phyloP scores from a whole-genome alignment of 2,113 vertebrate species.

The Ammodramus savannarum region DNA sequence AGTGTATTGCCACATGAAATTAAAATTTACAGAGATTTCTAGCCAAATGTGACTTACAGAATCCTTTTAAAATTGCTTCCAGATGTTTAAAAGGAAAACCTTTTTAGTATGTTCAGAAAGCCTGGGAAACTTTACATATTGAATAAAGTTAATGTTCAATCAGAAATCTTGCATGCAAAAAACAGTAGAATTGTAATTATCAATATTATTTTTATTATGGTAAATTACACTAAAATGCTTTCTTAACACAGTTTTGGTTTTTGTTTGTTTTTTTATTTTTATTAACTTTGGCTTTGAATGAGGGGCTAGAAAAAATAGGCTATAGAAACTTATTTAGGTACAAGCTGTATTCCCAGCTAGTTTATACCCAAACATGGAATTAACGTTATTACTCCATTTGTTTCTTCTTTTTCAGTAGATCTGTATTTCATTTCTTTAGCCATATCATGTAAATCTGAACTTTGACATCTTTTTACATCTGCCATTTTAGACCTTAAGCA shows the following conservation, averaged over 20 bases:
- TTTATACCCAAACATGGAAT: not conserved
- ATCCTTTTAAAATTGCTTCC: not conserved
- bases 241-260: not conserved
- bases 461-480: not conserved
- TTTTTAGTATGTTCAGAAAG: not conserved
- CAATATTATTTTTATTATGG: not conserved
- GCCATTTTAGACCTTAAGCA: not conserved
- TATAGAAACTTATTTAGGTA: not conserved
- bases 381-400: not conserved
- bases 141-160: not conserved
- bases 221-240: not conserved
- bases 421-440: not conserved
- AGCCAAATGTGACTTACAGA: not conserved
- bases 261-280: not conserved
- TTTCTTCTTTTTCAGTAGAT: not conserved
- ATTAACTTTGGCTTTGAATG: not conserved
- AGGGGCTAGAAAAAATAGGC: not conserved
- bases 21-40: not conserved
- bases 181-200: rapidly evolving
- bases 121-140: not conserved
- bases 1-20: not conserved
- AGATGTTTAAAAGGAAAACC: not conserved
- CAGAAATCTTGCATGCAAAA: not conserved
- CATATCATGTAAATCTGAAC: not conserved
- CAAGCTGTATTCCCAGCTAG: not conserved